Conservation (phyloP, 2,113 vertebrate genomes). For the Carettochelys insculpta region DNA sequence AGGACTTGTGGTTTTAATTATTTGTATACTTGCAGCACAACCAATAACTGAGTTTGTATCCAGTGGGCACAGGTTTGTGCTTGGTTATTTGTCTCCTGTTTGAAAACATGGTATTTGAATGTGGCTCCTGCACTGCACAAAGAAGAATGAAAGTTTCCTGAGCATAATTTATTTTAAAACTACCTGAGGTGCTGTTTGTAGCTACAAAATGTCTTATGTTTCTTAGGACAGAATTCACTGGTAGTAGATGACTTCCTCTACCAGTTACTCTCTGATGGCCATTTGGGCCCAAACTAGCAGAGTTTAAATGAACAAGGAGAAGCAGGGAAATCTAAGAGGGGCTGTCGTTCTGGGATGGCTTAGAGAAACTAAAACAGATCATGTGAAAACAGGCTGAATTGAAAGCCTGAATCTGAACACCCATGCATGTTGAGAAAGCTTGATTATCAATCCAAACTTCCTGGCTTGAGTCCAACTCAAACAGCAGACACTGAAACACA, state of each 20-base stretch:
- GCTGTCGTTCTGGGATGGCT: not conserved
- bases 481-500: not conserved
- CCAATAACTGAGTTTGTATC: slow-evolving; percentile 10
- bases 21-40: not conserved
- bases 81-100: not conserved
- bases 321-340: not conserved
- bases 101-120: not conserved
- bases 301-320: not conserved
- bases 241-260: not conserved
- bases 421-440: not conserved
- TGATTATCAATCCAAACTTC: not conserved
- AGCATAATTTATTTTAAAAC: not conserved
- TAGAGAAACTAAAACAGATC: not conserved
- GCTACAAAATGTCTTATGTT: not conserved
- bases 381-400: not conserved
- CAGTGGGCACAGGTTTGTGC: not conserved
- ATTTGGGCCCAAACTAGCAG: not conserved
- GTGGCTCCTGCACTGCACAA: not conserved
- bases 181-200: not conserved
- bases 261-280: not conserved
- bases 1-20: slow-evolving; percentile 19
- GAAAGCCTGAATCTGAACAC: not conserved
- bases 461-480: not conserved
- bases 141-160: not conserved
- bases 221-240: not conserved